These are phyloP conservation scores for Naso thynnoides DNA, from an alignment of 2,797 vertebrate genomes.

Conservation along the genomic window DNA sequence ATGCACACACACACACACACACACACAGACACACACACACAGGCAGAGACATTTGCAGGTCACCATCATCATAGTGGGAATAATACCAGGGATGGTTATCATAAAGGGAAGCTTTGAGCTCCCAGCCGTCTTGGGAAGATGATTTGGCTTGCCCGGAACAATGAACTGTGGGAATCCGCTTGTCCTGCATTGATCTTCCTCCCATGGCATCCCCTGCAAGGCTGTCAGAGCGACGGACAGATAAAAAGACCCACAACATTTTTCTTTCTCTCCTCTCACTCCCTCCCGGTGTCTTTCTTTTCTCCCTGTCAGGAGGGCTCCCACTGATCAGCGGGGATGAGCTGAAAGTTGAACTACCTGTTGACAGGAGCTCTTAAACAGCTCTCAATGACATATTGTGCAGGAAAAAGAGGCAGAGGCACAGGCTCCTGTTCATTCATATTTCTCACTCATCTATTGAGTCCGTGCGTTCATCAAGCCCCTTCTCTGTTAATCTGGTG, in stretches of 20 bases:
- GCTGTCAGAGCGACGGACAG: slow-evolving; percentile 80
- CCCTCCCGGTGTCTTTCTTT: slow-evolving; percentile 78
- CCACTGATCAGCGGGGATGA: slow-evolving; percentile 81
- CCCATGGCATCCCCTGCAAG: slow-evolving; percentile 82
- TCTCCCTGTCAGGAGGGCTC: slow-evolving; percentile 76
- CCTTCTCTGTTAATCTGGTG: slow-evolving; percentile 10
- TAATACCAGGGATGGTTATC: slow-evolving; percentile 86
- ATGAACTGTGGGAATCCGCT: slow-evolving; percentile 89
- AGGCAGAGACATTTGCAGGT: slow-evolving; percentile 83
- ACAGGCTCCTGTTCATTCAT: slow-evolving; percentile 73
- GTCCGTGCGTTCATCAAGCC: slow-evolving; percentile 47
- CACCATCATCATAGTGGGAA: slow-evolving; percentile 84
- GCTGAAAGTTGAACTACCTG: slow-evolving; percentile 90
- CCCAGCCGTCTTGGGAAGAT: slow-evolving; percentile 82
- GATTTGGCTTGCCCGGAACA: slow-evolving; percentile 85
- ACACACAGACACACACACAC: slow-evolving; percentile 53
- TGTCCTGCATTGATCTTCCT: slow-evolving; percentile 87
- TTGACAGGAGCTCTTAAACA: slow-evolving; percentile 91
- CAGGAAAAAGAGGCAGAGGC: slow-evolving; percentile 62
- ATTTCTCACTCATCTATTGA: slow-evolving; percentile 73
- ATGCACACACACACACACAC: slow-evolving; percentile 46
- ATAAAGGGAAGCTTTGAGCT: slow-evolving; percentile 88
- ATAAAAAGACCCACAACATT: slow-evolving; percentile 83
- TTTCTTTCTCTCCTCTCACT: slow-evolving; percentile 74
- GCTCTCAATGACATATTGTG: slow-evolving; percentile 91